A percentile compares a stretch with the other conserved stretches of the same genome.
phyloP scores from a whole-genome alignment of 2,113 vertebrate species.

The Ciconia boyciana region DNA sequence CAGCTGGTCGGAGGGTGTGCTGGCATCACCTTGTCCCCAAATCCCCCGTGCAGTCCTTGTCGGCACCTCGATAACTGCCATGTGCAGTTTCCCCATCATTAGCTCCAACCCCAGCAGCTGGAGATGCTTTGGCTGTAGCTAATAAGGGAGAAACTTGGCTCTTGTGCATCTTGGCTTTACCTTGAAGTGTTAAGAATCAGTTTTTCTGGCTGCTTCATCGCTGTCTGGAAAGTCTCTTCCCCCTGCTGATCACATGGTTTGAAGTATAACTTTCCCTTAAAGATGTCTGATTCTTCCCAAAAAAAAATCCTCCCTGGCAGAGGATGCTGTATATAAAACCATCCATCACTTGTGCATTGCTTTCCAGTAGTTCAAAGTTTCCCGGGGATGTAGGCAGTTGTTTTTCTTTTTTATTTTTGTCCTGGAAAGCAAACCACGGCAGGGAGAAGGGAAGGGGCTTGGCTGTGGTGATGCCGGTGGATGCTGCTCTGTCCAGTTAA shows the following conservation, averaged over 20 bases:
- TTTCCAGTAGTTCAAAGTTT: not conserved
- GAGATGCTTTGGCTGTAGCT: fast-evolving
- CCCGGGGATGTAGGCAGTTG: not conserved
- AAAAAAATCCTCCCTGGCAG: not conserved
- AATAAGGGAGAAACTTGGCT: not conserved
- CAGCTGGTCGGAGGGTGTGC: fast-evolving
- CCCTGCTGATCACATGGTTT: not conserved
- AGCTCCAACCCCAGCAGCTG: not conserved
- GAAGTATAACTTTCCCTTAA: not conserved
- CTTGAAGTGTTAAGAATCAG: not conserved
- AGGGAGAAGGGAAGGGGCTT: not conserved
- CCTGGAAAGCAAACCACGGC: not conserved
- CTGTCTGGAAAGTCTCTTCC: not conserved
- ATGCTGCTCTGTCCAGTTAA: not conserved
- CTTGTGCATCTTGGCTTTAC: not conserved
- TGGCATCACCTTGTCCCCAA: fast-evolving
- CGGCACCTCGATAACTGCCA: fast-evolving
- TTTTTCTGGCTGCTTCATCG: not conserved
- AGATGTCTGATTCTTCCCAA: not conserved
- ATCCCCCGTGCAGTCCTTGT: fast-evolving
- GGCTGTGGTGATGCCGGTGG: not conserved
- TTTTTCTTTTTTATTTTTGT: not conserved
- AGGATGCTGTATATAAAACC: not conserved
- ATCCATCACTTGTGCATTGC: fast-evolving
- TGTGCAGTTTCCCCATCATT: fast-evolving